Conservation (phyloP, 1,140 invertebrate species). For the Bombus confusus region DNA sequence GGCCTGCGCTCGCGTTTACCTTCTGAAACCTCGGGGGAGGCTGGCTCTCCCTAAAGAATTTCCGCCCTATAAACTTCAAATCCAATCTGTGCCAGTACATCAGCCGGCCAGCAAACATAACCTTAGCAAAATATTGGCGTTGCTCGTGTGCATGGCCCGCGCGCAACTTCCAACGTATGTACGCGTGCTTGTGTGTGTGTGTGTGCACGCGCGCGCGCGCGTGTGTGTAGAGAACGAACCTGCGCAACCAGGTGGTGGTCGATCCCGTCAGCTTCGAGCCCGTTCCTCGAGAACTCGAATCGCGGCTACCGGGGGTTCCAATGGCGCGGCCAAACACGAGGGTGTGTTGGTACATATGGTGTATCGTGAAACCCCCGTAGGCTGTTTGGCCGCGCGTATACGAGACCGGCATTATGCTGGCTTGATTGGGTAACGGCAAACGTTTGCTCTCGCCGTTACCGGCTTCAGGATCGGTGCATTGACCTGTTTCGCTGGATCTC, state of each 20-base stretch:
- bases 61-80: constrained; percentile 82
- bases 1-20: constrained; percentile 2
- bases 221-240: neutral
- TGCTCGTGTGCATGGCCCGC: constrained; percentile 30
- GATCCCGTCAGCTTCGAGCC: constrained; percentile 19
- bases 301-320: constrained; percentile 29
- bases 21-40: constrained; percentile 44
- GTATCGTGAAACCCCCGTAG: constrained; percentile 75
- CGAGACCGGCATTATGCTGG: constrained; percentile 79
- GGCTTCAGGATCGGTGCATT: constrained; percentile 54
- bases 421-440: constrained; percentile 81
- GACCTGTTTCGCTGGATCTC: constrained; percentile 39
- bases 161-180: constrained; percentile 16
- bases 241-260: constrained; percentile 36
- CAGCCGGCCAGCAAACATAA: constrained; percentile 76
- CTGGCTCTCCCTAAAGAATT: constrained; percentile 72
- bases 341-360: constrained; percentile 71
- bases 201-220: neutral
- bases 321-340: constrained; percentile 45
- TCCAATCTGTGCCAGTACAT: constrained; percentile 81
- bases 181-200: neutral
- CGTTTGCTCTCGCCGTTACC: constrained; percentile 76
- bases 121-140: constrained; percentile 79
- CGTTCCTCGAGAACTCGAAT: constrained; percentile 37
- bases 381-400: constrained; percentile 77